Evolutionary conservation across 2,113 vertebrate genomes (phyloP).

Genomic region (Chaetodon auriga): DNA sequence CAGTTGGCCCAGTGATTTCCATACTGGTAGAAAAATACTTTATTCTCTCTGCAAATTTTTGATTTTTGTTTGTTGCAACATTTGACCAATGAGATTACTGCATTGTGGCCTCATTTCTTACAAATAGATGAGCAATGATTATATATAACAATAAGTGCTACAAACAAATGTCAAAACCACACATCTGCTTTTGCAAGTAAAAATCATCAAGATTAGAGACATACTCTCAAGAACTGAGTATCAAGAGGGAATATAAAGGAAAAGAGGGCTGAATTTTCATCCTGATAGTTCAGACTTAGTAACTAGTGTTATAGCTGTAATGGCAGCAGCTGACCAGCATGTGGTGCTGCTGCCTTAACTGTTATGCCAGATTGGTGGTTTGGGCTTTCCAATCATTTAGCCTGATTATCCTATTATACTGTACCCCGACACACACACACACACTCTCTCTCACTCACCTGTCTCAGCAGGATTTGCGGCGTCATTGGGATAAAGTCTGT

Average conservation of each 20-base stretch:
- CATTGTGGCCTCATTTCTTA: neutral
- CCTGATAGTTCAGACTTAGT: neutral
- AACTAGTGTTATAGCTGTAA: slow-evolving; percentile 29
- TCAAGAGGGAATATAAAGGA: neutral
- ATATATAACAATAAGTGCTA: too few species aligned
- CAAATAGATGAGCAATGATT: too few species aligned
- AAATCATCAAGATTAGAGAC: neutral
- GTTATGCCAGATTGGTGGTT: slow-evolving; percentile 1
- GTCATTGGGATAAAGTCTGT: slow-evolving; percentile 8
- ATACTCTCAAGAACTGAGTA: neutral
- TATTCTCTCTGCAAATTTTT: neutral
- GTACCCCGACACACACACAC: neutral
- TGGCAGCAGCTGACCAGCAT: slow-evolving; percentile 33
- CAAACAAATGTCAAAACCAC: neutral
- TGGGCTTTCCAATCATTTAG: neutral
- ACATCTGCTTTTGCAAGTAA: neutral
- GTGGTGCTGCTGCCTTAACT: slow-evolving; percentile 32
- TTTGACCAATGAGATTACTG: neutral
- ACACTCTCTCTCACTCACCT: neutral
- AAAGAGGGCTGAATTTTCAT: neutral
- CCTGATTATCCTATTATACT: slow-evolving; percentile 2
- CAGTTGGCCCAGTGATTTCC: neutral
- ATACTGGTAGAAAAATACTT: neutral
- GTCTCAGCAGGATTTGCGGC: slow-evolving; percentile 4
- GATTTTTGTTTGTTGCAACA: neutral